A percentile compares a stretch with the other conserved stretches of the same genome.
Evolutionary conservation across 2,797 vertebrate species (phyloP).

Genomic region (Acanthurus lineatus): DNA sequence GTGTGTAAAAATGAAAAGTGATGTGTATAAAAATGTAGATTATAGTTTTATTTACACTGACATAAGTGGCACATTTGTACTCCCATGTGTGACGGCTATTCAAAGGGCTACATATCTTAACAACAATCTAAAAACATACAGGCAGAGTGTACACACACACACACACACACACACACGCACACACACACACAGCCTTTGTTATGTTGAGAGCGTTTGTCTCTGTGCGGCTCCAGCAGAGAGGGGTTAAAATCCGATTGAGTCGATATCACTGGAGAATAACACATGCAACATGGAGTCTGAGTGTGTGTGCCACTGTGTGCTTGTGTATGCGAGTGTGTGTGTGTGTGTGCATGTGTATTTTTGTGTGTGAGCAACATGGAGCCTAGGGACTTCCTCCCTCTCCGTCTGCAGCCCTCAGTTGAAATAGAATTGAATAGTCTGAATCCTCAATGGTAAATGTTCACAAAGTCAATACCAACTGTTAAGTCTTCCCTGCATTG

Average conservation of each 20-base stretch:
- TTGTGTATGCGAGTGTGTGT: constrained; percentile 46
- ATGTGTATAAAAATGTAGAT: constrained; percentile 23
- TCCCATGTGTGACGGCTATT: constrained; percentile 64
- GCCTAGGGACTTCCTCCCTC: constrained; percentile 81
- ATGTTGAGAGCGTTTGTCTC: constrained; percentile 82
- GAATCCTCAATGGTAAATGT: constrained; percentile 82
- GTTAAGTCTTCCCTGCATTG: constrained; percentile 79
- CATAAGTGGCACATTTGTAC: constrained; percentile 58
- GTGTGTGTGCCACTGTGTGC: constrained; percentile 55
- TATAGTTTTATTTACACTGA: constrained; percentile 47
- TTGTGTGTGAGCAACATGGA: constrained; percentile 72
- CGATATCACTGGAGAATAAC: constrained; percentile 84
- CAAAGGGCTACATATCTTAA: constrained; percentile 61
- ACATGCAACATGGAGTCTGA: constrained; percentile 68
- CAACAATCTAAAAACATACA: constrained; percentile 47
- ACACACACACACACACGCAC: constrained; percentile 47
- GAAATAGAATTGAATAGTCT: constrained; percentile 86
- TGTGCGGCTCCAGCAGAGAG: constrained; percentile 74
- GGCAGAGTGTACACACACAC: constrained; percentile 30
- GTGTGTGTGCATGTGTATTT: constrained; percentile 61
- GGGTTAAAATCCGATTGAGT: constrained; percentile 85
- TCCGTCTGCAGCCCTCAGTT: constrained; percentile 81
- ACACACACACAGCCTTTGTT: constrained; percentile 79
- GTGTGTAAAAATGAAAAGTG: too few species aligned
- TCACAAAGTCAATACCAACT: constrained; percentile 83